Evolutionary conservation across 2,888 invertebrate species (phyloP), one percentile per base, ranked within the genome.

Genomic region (Diaphora mendica): DNA sequence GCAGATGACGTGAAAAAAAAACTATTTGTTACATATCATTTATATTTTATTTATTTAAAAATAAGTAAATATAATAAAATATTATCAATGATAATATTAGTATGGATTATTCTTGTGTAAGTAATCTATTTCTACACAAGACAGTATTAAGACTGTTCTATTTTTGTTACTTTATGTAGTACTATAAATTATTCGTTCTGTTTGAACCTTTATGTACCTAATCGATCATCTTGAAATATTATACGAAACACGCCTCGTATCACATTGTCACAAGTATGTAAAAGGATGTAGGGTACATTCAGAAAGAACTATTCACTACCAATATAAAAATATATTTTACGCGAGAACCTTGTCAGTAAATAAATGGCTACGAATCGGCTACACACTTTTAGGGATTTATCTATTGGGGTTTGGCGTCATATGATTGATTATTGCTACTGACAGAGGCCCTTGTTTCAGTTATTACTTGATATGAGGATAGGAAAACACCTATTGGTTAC

Each of bases 361-460:
- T 30, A 9, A 35, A 26, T 68, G 59, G 39, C 20, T 59, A 33
- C 15, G 64, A 62, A 64, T 64, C 59, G 55, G n/a, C 44, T 65
- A 76, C 72, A 67, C 64, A 9, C 68, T 68, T 48, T 26, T 3
- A 51, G 69, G 69, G 71, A 78, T 82, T 71, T 70, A 73, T 79
- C 70, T 20, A 73, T 74, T 68, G 70, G 74, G 69, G 67, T 71
- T 68, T 69, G 77, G 76, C 73, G 82, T 77, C 73, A 64, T 74
- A 83, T 86, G 86, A 87, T 85, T 87, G 86, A 87, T 86, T 76
- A 75, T 69, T 76, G 79, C 71, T 74, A 72, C 71, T 74, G 74
- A 70, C 75, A 79, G 64, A 76, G 77, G 72, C 73, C 77, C 77
- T 82, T 78, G 79, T 82, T 79, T 73, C 72, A 75, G 72, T 75